A percentile compares a stretch with the other conserved stretches of the same genome.
phyloP scores from a whole-genome alignment of 1,140 invertebrate species.

The Phortica variegata region DNA sequence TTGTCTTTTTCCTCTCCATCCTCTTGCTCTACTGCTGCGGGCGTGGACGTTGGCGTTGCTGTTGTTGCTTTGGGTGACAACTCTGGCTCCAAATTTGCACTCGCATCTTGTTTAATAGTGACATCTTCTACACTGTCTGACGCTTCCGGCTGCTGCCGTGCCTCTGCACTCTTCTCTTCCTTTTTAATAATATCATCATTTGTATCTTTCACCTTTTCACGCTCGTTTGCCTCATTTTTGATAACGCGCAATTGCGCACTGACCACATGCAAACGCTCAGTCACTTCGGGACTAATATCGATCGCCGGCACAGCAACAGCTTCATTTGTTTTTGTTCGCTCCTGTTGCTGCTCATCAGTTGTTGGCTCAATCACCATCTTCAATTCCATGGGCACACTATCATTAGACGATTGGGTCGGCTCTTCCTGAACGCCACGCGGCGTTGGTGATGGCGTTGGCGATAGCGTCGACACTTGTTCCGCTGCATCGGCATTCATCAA shows the following conservation, averaged over 20 bases:
- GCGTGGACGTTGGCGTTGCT: too few species aligned
- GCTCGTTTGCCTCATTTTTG: slow-evolving; percentile 12
- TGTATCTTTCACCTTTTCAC: not conserved
- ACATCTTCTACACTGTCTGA: slow-evolving; percentile 25
- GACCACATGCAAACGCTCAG: slow-evolving; percentile 23
- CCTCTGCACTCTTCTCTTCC: too few species aligned
- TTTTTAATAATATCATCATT: slow-evolving; percentile 14
- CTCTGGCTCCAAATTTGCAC: too few species aligned
- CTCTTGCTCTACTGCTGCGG: not conserved
- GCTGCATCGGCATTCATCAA: not conserved
- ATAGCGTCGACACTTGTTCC: not conserved
- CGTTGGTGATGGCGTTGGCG: too few species aligned
- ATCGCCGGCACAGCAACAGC: not conserved
- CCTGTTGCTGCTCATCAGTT: not conserved
- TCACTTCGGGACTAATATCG: slow-evolving; percentile 2
- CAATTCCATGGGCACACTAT: too few species aligned
- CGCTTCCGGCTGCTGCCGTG: too few species aligned
- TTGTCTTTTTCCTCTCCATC: not conserved
- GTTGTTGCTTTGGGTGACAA: not conserved
- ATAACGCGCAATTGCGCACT: slow-evolving; percentile 27
- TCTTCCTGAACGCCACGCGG: too few species aligned
- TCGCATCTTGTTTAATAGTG: slow-evolving; percentile 15
- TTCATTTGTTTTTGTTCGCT: not conserved
- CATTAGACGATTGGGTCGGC: too few species aligned
- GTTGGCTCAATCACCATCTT: too few species aligned